Base-by-base conservation (phyloP, 1,140 invertebrate genomes). In the Dufourea novaeangliae region DNA sequence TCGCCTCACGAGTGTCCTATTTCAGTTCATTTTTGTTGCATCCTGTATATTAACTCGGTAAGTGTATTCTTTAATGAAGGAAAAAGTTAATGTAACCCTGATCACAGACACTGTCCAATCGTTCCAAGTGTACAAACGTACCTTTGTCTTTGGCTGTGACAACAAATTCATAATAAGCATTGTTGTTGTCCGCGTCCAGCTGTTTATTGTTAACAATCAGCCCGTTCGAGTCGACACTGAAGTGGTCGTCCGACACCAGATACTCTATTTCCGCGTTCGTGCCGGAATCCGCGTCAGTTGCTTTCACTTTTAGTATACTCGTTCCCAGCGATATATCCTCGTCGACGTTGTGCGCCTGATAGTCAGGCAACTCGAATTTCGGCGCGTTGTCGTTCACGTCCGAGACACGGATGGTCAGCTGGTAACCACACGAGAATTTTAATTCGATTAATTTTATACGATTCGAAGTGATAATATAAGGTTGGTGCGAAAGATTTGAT, bases 351-450 rank as follows among this genome's bases (percentile, higher is more conserved):
- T 98, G 97, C 0, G 97, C 97, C 93, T 98, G 97, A 89, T 98
- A 98, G 91, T 98, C 97, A 0, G 98, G 98, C 56, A 98, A 91
- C 91, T 98, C 97, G 87, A 98, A 98, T 90, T 98, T 98, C 0
- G 98, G 97, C 6, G 97, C 97, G 90, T 98, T 98, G 89, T 98
- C 97, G 86, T 98, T 98, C 1, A 98, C 97, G 92, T 98, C 98
- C n/a, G 97, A 97, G 0, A 98, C 97, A 59, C 96, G 94, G 77
- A 98, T 98, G 8, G 97, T 98, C 22, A 98, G 90, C 97, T 98
- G 54, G 52, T 77, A 77, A 54, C 22, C 8, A 22, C 14, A 59
- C 2, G 17, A 52, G 11, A 29, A 39, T 68, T 69, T 76, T 25
- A n/a, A 32, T 52, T n/a, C 5, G 2, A 2, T 17, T 4, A 44